Evolutionary conservation across 2,113 vertebrate genomes (phyloP), one percentile per base, ranked within the genome.

Genomic region (Carollia perspicillata): DNA sequence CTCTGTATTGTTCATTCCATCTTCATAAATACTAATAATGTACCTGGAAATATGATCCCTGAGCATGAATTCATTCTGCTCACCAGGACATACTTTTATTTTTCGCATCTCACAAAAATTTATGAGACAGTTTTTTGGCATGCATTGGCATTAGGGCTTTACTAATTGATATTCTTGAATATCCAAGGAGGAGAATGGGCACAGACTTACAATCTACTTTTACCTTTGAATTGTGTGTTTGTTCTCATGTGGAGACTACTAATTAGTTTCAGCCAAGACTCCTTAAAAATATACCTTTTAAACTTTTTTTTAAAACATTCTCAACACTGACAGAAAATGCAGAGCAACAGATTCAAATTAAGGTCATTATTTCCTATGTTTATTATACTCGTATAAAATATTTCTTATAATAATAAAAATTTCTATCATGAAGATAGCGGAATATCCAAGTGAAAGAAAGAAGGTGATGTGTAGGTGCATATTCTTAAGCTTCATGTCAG

Each of bases 31-130:
- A 90, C 0, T 6, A 94, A 93, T 40, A 17, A 28, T 22, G 2
- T 75, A 79, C 79, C 14, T 94, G 94, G 78, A 97, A 94, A 96
- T 89, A 84, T 53, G 55, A 90, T 77, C 66, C 10, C 40, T 93
- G 80, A 97, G 74, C 2, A 69, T 94, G 63, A 94, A 96, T 55
- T 80, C 12, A 87, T 53, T 84, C 75, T 84, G n/a, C 30, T 74
- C 28, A 28, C 6, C 2, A 66, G 30, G 55, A 68, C 30, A n/a
- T 66, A 96, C 96, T 97, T 94, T 84, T 81, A 84, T 92, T 98
- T 97, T 93, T 65, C 33, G 74, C 1, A 90, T 90, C 97, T 97
- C 93, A 95, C 77, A 83, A 89, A 84, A 79, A 95, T 92, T 84
- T 13, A 23, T 81, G 4, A 81, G 75, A 96, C 3, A 88, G 0